Conservation (phyloP, 2,888 invertebrate genomes). For the Caenorhabditis uteleia region DNA sequence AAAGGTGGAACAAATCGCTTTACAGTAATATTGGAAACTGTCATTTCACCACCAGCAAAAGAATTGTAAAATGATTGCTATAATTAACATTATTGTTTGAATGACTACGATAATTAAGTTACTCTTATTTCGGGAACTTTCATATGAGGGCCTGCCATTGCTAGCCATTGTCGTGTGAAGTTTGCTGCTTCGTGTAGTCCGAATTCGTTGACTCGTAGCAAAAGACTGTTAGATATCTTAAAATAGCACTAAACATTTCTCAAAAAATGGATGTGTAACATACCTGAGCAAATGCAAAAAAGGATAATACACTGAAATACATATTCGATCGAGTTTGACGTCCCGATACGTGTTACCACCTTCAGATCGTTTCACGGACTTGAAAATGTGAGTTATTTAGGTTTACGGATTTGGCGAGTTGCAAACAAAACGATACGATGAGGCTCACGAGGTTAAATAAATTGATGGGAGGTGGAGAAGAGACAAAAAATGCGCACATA, state of each 20-base stretch:
- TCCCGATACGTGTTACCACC: no score
- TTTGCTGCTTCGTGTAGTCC: constrained; percentile 62
- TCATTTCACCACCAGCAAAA: constrained; percentile 59
- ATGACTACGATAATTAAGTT: not conserved
- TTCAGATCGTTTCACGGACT: no score
- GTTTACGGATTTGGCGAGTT: no score
- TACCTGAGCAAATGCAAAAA: no score
- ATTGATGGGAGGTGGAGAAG: no score
- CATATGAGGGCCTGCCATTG: constrained; percentile 57
- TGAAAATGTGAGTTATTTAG: no score
- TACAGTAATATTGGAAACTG: constrained; percentile 55
- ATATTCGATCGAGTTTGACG: no score
- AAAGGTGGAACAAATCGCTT: constrained; percentile 59
- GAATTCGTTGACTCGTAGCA: constrained; percentile 57
- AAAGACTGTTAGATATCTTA: not conserved
- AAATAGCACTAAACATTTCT: not conserved
- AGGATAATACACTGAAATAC: no score
- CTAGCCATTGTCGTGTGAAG: constrained; percentile 65
- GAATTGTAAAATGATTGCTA: constrained; percentile 56
- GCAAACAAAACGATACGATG: no score
- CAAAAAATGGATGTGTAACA: not conserved
- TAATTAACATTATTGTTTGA: constrained; percentile 1
- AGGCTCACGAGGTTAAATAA: no score
- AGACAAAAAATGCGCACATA: no score
- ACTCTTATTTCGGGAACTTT: constrained; percentile 57